These are phyloP conservation scores for Helicoverpa assulta DNA, from an alignment of 2,888 invertebrate species.

Conservation along the genomic window DNA sequence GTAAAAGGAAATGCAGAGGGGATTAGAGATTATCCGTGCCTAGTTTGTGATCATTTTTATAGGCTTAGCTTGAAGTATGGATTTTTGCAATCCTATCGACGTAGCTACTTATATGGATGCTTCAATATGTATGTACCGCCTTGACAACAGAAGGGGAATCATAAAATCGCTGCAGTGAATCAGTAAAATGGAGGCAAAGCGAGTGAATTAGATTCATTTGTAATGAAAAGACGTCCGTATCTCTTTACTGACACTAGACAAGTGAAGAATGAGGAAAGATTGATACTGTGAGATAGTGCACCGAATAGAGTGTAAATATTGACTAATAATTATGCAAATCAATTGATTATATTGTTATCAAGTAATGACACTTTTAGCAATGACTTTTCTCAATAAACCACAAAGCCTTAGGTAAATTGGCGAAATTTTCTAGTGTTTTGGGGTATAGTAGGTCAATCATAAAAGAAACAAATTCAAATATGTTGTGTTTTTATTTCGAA, in stretches of 20 bases:
- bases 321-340: too few relatives aligned
- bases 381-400: background rate
- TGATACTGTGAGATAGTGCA: background rate
- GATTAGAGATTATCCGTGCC: background rate
- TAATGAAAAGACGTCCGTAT: slow-evolving; percentile 17
- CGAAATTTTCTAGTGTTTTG: background rate
- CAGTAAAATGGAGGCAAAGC: slow-evolving; percentile 24
- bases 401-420: background rate
- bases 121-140: slow-evolving; percentile 17
- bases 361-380: background rate
- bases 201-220: slow-evolving; percentile 32
- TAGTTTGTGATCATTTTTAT: slow-evolving; percentile 16
- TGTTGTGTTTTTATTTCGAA: slow-evolving; percentile 32
- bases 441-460: slow-evolving; percentile 37
- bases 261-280: background rate
- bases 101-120: slow-evolving; percentile 12
- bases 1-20: slow-evolving; percentile 10
- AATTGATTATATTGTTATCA: too few relatives aligned
- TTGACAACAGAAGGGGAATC: slow-evolving; percentile 48
- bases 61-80: slow-evolving; percentile 28
- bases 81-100: slow-evolving; percentile 24
- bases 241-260: slow-evolving; percentile 18
- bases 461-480: slow-evolving; percentile 57
- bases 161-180: slow-evolving; percentile 46
- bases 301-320: background rate